phyloP scores from a whole-genome alignment of 2,888 invertebrate genomes.

The Drosophila suboccidentalis region DNA sequence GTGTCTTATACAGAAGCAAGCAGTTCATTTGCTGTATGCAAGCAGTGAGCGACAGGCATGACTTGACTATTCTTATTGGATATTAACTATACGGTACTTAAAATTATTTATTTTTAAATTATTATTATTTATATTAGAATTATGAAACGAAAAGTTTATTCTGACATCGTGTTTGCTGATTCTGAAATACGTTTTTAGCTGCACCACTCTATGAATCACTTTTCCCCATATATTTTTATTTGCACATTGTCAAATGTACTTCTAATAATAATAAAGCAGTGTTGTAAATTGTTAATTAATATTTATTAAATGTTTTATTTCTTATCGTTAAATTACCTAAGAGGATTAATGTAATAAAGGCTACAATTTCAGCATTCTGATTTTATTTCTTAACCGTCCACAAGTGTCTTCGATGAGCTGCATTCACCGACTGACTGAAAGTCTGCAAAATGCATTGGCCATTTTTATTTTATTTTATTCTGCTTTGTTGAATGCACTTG shows the following conservation, averaged over 20 bases:
- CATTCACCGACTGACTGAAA: conserved; percentile 38
- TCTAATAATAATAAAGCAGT: too few species aligned
- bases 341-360: background rate
- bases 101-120: too few species aligned
- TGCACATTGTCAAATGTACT: too few species aligned
- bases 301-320: too few species aligned
- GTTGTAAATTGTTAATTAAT: too few species aligned
- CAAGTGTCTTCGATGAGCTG: conserved; percentile 1
- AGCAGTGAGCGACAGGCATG: background rate
- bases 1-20: background rate
- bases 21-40: background rate
- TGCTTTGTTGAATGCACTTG: conserved; percentile 14
- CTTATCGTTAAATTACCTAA: background rate
- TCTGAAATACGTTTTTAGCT: too few species aligned
- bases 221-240: too few species aligned
- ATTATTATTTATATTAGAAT: too few species aligned
- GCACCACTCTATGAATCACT: too few species aligned
- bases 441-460: conserved; percentile 36
- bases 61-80: background rate
- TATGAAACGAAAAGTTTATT: too few species aligned
- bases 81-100: too few species aligned
- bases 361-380: background rate
- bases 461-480: conserved; percentile 15
- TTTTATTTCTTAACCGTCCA: background rate
- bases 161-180: too few species aligned